These are phyloP conservation scores for Thera britannica DNA, from an alignment of 2,888 invertebrate species.

Conservation along the genomic window DNA sequence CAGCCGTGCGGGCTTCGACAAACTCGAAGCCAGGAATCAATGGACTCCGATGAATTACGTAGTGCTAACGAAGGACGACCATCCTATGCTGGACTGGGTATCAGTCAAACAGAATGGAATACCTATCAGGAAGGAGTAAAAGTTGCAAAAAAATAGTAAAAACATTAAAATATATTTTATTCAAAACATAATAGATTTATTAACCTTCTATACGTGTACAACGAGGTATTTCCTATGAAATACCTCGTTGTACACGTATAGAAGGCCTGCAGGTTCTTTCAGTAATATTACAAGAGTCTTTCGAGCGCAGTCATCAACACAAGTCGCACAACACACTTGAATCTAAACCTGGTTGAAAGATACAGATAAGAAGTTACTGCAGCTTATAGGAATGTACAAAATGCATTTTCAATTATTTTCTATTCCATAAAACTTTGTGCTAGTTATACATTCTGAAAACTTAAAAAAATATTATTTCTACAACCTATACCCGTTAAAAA, in stretches of 20 bases:
- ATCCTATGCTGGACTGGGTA: slow-evolving; percentile 40
- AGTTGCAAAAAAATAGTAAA: slow-evolving; percentile 52
- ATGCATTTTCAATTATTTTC: background rate
- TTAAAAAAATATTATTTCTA: background rate
- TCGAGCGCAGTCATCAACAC: too few relatives aligned
- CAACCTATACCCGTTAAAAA: background rate
- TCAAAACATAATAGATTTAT: slow-evolving; percentile 41
- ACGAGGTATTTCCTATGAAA: background rate
- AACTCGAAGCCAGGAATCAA: slow-evolving; percentile 9
- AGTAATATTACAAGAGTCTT: too few relatives aligned
- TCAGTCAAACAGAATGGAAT: slow-evolving; percentile 39
- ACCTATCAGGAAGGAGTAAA: slow-evolving; percentile 2
- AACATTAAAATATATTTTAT: slow-evolving; percentile 54
- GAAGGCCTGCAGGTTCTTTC: background rate
- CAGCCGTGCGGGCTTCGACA: slow-evolving; percentile 38
- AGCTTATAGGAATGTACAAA: slow-evolving; percentile 6
- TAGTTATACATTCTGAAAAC: background rate
- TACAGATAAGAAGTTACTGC: background rate
- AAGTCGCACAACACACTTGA: too few relatives aligned
- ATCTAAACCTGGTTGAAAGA: too few relatives aligned
- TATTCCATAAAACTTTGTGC: background rate
- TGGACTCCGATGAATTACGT: slow-evolving; percentile 42
- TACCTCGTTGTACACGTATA: background rate
- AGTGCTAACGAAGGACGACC: slow-evolving; percentile 18
- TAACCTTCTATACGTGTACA: background rate